Evolutionary conservation across 64 coral and sea anemone species (phyloP), one percentile per base, ranked within the genome.

Genomic region (Montipora cactus): DNA sequence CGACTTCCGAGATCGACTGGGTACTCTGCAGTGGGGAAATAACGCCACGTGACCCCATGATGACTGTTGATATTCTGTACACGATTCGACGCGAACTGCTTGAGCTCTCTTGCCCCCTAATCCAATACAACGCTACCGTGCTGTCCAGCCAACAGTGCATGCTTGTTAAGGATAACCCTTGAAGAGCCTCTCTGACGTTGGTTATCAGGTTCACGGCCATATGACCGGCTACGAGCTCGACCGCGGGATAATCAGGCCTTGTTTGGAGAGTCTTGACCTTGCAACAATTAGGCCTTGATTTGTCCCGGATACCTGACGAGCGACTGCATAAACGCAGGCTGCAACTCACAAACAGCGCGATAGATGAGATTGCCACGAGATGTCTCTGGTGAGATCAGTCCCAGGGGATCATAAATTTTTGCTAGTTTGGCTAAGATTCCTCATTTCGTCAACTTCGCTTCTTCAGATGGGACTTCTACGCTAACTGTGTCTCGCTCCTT

Each of bases 391-490:
- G 49, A 90, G 16, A 61, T 1, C 9, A 90, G 55, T 18, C 88
- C 88, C 16, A 89, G 74, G 14, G 88, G 88, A 9, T 79, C 88
- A 79, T 90, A 78, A 44, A 90, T 77, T 8, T 90, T 90, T 5
- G 88, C 75, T 20, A 90, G 49, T 28, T 90, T 90, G 28, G 51
- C 71, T 59, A 90, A 77, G 44, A 89, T 79, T 20, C 76, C 76
- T 66, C 88, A 47, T 37, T 79, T 80, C 0, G 23, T 90, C 9
- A 77, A 15, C 76, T 0, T 44, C 15, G 59, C 51, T 15, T 55
- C 7, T 18, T 79, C 74, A 44, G 75, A 19, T 70, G 77, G 76
- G 55, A 80, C 37, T 64, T 21, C 19, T 6, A 82, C 12, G 7
- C 21, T 76, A 7, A 91, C 3, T 15, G 15, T 25, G 25, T 91